Conservation (phyloP, 2,888 invertebrate species). For the Lasioglossum calceatum region DNA sequence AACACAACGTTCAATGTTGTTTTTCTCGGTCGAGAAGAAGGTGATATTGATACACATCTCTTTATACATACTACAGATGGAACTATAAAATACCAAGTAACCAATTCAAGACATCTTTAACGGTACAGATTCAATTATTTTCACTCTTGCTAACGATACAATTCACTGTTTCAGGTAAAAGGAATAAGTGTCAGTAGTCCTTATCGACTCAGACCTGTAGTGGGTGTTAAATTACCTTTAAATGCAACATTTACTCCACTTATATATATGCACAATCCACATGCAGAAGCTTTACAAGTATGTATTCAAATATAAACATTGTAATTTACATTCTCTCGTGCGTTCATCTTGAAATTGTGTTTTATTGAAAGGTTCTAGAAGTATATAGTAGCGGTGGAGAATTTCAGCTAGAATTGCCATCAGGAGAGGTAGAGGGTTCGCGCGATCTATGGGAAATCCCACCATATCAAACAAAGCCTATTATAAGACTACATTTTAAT, state of each 20-base stretch:
- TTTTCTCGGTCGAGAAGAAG: constrained; percentile 96
- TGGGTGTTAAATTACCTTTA: constrained; percentile 95
- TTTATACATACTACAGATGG: constrained; percentile 98
- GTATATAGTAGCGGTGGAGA: constrained; percentile 95
- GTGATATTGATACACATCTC: constrained; percentile 93
- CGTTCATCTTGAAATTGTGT: constrained; percentile 1
- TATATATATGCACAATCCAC: constrained; percentile 98
- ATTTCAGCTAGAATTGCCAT: constrained; percentile 94
- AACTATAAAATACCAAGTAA: constrained; percentile 93
- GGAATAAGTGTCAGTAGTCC: constrained; percentile 95
- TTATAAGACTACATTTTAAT: constrained; percentile 94
- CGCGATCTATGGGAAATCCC: constrained; percentile 96
- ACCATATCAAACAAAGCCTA: constrained; percentile 93
- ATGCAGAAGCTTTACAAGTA: constrained; percentile 94
- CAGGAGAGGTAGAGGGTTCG: constrained; percentile 91
- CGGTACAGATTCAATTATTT: constrained; percentile 16
- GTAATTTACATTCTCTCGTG: background rate
- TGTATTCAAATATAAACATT: constrained; percentile 23
- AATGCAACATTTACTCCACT: constrained; percentile 96
- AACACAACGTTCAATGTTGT: constrained; percentile 98
- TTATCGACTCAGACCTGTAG: constrained; percentile 95
- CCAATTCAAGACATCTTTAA: constrained; percentile 25
- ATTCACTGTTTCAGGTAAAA: constrained; percentile 87
- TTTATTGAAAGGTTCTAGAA: constrained; percentile 88
- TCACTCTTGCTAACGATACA: background rate